Percentiles rank a stretch among this genome's conserved stretches.
These are phyloP conservation scores for Enteromius radiatus DNA, from an alignment of 2,797 vertebrate species.

Conservation along the genomic window DNA sequence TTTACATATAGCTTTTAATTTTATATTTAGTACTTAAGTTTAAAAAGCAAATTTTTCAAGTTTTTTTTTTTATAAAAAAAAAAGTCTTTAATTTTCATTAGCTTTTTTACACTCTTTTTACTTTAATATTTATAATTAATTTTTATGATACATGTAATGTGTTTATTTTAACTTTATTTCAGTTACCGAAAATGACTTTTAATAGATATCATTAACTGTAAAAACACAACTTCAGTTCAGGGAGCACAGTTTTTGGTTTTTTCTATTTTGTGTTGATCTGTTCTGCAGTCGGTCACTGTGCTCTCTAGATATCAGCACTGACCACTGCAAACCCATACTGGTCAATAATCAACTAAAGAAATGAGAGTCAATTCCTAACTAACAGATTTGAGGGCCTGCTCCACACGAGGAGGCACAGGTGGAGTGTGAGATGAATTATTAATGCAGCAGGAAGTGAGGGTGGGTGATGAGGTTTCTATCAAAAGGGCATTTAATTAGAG, in stretches of 20 bases:
- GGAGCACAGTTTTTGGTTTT: not conserved
- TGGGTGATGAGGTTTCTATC: conserved; percentile 33
- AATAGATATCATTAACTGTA: not conserved
- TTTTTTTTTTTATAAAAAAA: not conserved
- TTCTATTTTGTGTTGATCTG: not conserved
- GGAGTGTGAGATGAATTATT: conserved; percentile 41
- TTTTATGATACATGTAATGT: no score
- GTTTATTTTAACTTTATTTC: not conserved
- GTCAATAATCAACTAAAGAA: not conserved
- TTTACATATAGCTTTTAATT: not conserved
- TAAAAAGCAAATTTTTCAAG: not conserved
- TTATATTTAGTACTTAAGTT: not conserved
- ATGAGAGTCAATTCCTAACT: not conserved
- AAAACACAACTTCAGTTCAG: not conserved
- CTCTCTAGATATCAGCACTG: not conserved
- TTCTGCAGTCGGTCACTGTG: not conserved
- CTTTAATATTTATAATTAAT: not conserved
- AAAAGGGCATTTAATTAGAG: conserved; percentile 51
- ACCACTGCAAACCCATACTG: not conserved
- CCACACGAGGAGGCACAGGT: conserved; percentile 9
- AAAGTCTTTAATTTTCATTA: not conserved
- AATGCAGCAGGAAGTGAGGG: conserved; percentile 31
- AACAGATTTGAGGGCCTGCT: conserved; percentile 10
- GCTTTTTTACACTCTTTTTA: not conserved
- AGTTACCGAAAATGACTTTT: not conserved